A percentile compares a stretch with the other conserved stretches of the same genome.
Conservation (phyloP, 1,140 invertebrate species). For the Zaprionus inermis region DNA sequence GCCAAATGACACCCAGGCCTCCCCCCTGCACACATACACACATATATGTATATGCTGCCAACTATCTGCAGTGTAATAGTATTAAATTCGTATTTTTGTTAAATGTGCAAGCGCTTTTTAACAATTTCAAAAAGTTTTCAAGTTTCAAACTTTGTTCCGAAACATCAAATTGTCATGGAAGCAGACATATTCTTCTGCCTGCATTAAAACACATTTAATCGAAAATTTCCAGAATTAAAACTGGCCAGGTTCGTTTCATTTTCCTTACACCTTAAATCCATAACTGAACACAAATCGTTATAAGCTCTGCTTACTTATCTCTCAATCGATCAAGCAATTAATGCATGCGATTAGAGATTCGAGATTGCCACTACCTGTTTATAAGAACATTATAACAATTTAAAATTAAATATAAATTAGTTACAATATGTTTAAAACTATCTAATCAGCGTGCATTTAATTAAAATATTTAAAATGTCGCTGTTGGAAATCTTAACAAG, state of each 20-base stretch:
- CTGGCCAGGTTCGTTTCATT: no score
- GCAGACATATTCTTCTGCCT: no score
- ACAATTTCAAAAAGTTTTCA: neutral
- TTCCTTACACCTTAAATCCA: no score
- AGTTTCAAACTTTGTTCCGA: neutral
- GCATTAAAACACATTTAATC: no score
- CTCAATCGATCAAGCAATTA: no score
- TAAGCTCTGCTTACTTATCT: no score
- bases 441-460: neutral
- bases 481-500: conserved; percentile 12
- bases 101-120: neutral
- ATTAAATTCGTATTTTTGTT: conserved; percentile 17
- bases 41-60: neutral
- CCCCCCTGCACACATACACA: neutral
- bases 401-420: neutral
- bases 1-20: conserved; percentile 32
- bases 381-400: neutral
- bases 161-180: no score
- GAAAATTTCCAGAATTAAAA: no score
- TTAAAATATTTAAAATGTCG: conserved; percentile 13
- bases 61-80: neutral
- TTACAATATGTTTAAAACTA: neutral
- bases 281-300: no score
- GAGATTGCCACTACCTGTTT: neutral
- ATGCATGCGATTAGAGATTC: neutral